Evolutionary conservation across 2,113 vertebrate species (phyloP), one percentile per base, ranked within the genome.

Genomic region (Sinocyclocheilus anophthalmus): DNA sequence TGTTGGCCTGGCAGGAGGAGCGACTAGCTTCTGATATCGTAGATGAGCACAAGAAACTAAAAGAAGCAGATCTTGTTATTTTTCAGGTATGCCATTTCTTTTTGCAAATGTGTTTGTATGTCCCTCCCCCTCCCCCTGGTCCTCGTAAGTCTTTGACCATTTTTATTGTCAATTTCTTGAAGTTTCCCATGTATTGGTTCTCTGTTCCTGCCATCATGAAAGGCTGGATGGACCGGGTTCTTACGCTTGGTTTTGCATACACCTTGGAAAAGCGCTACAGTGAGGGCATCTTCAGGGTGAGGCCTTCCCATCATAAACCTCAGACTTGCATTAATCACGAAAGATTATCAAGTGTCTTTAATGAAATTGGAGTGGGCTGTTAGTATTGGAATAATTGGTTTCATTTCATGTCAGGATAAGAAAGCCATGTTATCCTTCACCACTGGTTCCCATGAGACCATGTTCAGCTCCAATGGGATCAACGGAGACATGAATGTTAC

Each of bases 401-500:
- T 33, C 3, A 4, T 20, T 69, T 48, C 1, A 37, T 70, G 16
- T 96, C 42, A 97, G 96, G 93, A 94, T 2, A 96, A 96, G 93
- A 96, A 95, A 72, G 86, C 93, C 0, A 65, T 97, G 78, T 90
- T 97, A 4, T 97, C 96, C n/a, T 95, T 97, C 87, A 96, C 95
- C 84, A 96, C 95, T 0, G 95, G 96, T 0, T 93, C 93, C 81
- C 84, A 88, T 0, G 90, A 93, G 85, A 94, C 94, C 2, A 69
- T 95, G 94, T 97, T 96, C 88, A 93, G 91, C 33, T 89, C 92
- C 13, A 86, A 88, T 84, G 96, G 96, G 11, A 77, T 96, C 85
- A 95, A 96, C 3, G 96, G 96, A 57, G 96, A 97, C 91, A 93
- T 97, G 81, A 96, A 96, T 63, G 81, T 96, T 16, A 84, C 95